phyloP scores from a whole-genome alignment of 2,888 invertebrate species.

The Andricus curvator region DNA sequence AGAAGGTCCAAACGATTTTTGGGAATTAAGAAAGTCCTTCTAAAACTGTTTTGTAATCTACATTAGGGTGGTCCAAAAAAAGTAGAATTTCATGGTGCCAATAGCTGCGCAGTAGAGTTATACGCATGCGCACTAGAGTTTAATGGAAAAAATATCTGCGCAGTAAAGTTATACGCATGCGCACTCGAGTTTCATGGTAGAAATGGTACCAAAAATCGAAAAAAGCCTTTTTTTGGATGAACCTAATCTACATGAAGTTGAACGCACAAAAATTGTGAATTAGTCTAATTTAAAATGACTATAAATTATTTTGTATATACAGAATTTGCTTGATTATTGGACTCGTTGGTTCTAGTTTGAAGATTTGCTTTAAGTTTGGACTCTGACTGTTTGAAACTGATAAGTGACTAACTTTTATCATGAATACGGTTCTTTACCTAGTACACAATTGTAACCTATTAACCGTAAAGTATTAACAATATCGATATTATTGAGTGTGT shows the following conservation, averaged over 20 bases:
- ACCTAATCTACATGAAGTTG: background rate
- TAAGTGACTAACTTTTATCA: constrained; percentile 35
- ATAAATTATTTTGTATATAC: constrained; percentile 16
- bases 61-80: no score
- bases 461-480: constrained; percentile 41
- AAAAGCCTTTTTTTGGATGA: no score
- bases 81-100: no score
- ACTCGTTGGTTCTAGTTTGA: constrained; percentile 2
- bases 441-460: constrained; percentile 26
- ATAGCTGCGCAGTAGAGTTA: background rate
- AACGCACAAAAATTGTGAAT: background rate
- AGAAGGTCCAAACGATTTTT: constrained; percentile 26
- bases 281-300: background rate
- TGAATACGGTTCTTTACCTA: constrained; percentile 30
- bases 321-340: background rate
- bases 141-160: background rate
- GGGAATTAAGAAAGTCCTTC: background rate
- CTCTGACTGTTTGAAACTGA: constrained; percentile 17
- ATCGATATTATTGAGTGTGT: constrained; percentile 25
- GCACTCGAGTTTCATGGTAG: background rate
- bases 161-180: background rate
- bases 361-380: background rate
- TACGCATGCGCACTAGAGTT: background rate
- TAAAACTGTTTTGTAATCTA: background rate
- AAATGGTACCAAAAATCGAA: background rate